Evolutionary conservation across 2,113 vertebrate species (phyloP), one percentile per base, ranked within the genome.

Genomic region (Xyrauchen texanus): DNA sequence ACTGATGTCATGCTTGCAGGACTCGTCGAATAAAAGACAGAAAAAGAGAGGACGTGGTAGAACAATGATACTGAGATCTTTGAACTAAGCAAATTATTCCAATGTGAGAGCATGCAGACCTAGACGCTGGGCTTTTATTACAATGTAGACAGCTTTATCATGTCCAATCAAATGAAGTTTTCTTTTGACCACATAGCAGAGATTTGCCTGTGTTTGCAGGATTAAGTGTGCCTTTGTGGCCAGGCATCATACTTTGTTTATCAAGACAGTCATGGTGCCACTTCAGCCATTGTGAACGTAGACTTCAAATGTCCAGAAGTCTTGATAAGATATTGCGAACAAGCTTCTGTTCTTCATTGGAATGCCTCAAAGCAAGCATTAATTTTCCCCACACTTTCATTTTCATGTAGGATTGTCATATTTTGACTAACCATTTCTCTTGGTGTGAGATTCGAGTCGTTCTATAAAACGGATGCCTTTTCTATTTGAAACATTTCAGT

Each of bases 1-100:
- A 85, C 83, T 92, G 90, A 93, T 92, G 93, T 92, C 91, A 91
- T 92, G 78, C 87, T 90, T 76, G 77, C 81, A 89, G 90, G 88
- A 91, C 89, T 86, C 3, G 52, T 16, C n/a, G 51, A 76, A 82
- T 81, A 75, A 82, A 80, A 71, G 70, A 77, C 83, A 78, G 83
- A 87, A 88, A 86, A 76, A 85, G 77, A 84, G 63, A 90, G 88
- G 85, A 89, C 90, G 86, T 85, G 82, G 82, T 80, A 83, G 85
- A 88, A 87, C 91, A 90, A 92, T 91, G 90, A 92, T 87, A 52
- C 57, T 85, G 71, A 60, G 52, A 82, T 81, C 85, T 85, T 82
- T 84, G 81, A 81, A 81, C 85, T 79, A 85, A 83, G 74, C 58
- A 76, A 88, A 81, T 84, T 75, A 85, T 86, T 80, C 70, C 75